Evolutionary conservation across 2,888 invertebrate species (phyloP).

Genomic region (Oxyteleia sp.): DNA sequence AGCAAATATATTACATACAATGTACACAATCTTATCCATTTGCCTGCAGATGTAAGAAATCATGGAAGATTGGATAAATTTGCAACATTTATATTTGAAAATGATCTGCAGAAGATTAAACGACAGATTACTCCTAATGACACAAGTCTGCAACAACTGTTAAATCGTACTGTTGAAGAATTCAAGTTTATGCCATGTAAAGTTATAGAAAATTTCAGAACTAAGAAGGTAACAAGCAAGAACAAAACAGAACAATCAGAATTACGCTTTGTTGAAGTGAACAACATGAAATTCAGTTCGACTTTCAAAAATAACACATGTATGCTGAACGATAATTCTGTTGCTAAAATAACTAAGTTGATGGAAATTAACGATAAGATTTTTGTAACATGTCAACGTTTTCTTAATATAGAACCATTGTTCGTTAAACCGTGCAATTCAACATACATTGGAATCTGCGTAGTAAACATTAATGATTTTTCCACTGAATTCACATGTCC

Average conservation of each 20-base stretch:
- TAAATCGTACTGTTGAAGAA: not conserved
- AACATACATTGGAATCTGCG: slow-evolving; percentile 1
- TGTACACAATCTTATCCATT: slow-evolving; percentile 11
- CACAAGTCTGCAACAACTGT: not conserved
- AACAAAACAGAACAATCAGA: not conserved
- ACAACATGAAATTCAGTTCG: not conserved
- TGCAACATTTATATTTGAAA: slow-evolving; percentile 1
- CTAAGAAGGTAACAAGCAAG: not conserved
- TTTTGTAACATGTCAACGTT: not conserved
- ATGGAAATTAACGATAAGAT: not conserved
- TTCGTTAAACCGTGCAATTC: not conserved
- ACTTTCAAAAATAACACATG: not conserved
- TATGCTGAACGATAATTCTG: not conserved
- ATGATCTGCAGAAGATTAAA: slow-evolving; percentile 8
- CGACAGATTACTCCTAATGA: not conserved
- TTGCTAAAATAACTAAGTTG: not conserved
- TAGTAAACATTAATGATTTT: not conserved
- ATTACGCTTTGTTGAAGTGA: too few relatives aligned
- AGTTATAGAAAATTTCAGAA: not conserved
- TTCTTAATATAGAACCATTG: not conserved
- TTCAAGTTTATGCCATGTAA: not conserved
- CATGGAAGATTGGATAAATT: not conserved
- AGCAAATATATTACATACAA: not conserved
- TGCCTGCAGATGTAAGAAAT: not conserved
- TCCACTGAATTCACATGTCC: not conserved